Conservation (phyloP, 1,140 invertebrate species). For the Pseudobourletiella spinata region DNA sequence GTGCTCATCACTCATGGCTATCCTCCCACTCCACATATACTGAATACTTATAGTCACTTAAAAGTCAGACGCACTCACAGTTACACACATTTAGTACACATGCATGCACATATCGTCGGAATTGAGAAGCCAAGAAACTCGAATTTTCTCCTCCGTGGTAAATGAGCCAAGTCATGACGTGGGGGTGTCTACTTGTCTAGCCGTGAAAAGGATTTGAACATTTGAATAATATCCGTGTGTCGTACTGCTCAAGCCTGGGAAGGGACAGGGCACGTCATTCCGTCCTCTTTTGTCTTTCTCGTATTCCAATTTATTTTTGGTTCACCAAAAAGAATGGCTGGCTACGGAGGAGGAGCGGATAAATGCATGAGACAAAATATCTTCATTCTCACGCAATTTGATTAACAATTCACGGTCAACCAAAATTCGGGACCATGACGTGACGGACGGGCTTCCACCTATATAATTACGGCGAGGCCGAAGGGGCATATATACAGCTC, state of each 20-base stretch:
- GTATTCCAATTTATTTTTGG: slow-evolving; percentile 6
- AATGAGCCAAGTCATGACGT: slow-evolving; percentile 9
- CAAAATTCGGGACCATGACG: no score
- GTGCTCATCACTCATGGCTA: no score
- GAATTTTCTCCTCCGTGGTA: neutral
- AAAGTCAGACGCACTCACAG: no score
- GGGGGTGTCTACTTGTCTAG: slow-evolving; percentile 7
- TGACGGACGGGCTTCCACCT: no score
- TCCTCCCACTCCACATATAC: no score
- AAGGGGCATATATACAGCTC: no score
- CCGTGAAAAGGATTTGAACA: neutral
- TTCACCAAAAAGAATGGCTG: neutral
- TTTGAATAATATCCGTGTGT: slow-evolving; percentile 2
- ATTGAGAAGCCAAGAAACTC: no score
- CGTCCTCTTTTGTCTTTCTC: slow-evolving; percentile 1
- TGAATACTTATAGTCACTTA: no score
- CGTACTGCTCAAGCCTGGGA: slow-evolving; percentile 1
- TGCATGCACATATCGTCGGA: no score
- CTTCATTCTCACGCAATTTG: neutral
- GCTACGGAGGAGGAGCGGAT: neutral
- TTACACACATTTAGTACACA: no score
- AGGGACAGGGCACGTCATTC: neutral
- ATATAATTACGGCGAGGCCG: no score
- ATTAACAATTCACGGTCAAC: no score
- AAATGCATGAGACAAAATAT: neutral